A percentile compares a stretch with the other conserved stretches of the same genome.
Evolutionary conservation across 2,113 vertebrate species (phyloP).

Genomic region (Pao palembangensis): DNA sequence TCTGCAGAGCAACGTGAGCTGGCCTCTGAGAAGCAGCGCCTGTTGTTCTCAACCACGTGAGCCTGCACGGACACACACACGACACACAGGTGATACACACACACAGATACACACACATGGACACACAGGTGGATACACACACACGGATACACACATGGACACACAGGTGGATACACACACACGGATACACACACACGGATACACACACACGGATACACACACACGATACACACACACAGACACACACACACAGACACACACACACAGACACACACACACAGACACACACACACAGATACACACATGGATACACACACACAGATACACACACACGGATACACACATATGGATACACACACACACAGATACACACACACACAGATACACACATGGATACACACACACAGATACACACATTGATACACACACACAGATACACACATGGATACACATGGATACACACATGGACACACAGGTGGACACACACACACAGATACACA

Average conservation of each 20-base stretch:
- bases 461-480: not conserved
- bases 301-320: not conserved
- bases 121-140: too few species aligned
- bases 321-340: not conserved
- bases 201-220: too few species aligned
- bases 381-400: not conserved
- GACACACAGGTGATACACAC: not conserved
- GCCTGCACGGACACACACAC: conserved; percentile 77
- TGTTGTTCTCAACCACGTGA: conserved; percentile 93
- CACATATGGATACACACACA: too few species aligned
- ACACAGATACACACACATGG: too few species aligned
- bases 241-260: not conserved
- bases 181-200: too few species aligned
- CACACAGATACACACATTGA: not conserved
- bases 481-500: not conserved
- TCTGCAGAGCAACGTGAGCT: conserved; percentile 89
- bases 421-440: too few species aligned
- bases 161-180: too few species aligned
- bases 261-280: too few species aligned
- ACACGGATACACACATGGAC: not conserved
- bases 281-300: too few species aligned
- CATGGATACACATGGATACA: too few species aligned
- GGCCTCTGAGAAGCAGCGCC: conserved; percentile 93
- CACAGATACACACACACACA: too few species aligned
- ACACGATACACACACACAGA: not conserved